Evolutionary conservation across 2,113 vertebrate species (phyloP).

Genomic region (Erythrocercus mccallii): DNA sequence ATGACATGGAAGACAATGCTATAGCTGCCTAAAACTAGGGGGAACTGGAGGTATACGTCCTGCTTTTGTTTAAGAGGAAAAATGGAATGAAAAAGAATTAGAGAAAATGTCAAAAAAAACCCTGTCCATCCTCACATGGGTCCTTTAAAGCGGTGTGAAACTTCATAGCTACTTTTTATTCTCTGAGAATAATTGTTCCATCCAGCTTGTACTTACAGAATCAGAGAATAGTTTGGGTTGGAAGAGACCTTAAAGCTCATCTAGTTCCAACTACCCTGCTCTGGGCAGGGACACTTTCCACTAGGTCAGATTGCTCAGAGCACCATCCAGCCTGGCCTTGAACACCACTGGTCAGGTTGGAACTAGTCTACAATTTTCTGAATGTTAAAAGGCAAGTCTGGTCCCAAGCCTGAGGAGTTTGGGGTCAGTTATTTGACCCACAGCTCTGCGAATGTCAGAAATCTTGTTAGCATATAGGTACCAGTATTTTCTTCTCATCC

Average conservation of each 20-base stretch:
- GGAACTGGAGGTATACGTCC: background rate
- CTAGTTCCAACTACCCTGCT: background rate
- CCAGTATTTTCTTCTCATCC: background rate
- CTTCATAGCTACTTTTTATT: slow-evolving; percentile 21
- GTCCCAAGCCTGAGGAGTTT: background rate
- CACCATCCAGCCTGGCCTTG: background rate
- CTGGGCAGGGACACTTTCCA: background rate
- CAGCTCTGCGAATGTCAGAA: background rate
- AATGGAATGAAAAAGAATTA: background rate
- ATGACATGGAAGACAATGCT: background rate
- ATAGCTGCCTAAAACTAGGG: background rate
- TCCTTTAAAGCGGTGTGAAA: slow-evolving; percentile 24
- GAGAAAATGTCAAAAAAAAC: background rate
- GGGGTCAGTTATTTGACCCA: background rate
- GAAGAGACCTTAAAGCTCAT: background rate
- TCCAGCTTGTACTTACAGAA: background rate
- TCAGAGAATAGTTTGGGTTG: background rate
- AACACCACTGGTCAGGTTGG: background rate
- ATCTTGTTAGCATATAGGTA: background rate
- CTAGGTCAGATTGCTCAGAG: background rate
- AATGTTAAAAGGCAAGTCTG: background rate
- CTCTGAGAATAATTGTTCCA: background rate
- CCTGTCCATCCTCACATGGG: background rate
- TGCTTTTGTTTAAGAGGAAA: background rate
- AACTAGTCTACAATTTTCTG: background rate